Evolutionary conservation across 2,888 invertebrate species (phyloP), one percentile per base, ranked within the genome.

Genomic region (Diaperis boleti): DNA sequence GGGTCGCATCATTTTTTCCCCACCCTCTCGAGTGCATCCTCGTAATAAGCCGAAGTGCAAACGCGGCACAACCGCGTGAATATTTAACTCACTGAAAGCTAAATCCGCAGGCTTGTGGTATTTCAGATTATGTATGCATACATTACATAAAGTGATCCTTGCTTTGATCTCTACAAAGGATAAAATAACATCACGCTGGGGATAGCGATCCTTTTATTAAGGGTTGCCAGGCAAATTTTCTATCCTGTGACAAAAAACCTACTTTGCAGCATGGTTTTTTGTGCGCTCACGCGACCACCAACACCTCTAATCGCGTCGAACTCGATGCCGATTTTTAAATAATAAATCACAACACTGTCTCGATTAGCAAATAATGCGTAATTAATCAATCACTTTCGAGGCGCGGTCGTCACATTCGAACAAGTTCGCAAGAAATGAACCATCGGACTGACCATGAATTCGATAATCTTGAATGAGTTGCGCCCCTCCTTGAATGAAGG

Each of bases 141-240:
- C 72, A 76, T 74, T 76, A 75, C 70, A 70, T 70, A 77, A 76
- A 76, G 77, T 76, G 76, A 72, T 67, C 69, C 64, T 63, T 62
- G 74, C 78, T 79, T 79, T 79, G 78, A 79, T 79, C 78, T 77
- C 69, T 65, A 73, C 75, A 76, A 77, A 77, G 76, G 76, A 76
- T 73, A 70, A 75, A 74, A 74, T 69, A 64, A 64, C 64, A 63
- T 66, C 57, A 63, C 65, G 61, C 65, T 56, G 39, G 66, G 64
- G 62, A 65, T 61, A 42, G 35, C 56, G 55, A 57, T 56, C 59
- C 63, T 47, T 64, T 68, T 64, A 59, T 56, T 50, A 56, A 42
- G 37, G 62, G 41, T 39, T 20, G 31, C 49, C 13, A 26, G 47
- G 10, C 17, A 39, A 49, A 31, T 33, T 55, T 54, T 15, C 1